These are phyloP conservation scores for Julus scanicus DNA, from an alignment of 2,888 invertebrate genomes.

Conservation along the genomic window DNA sequence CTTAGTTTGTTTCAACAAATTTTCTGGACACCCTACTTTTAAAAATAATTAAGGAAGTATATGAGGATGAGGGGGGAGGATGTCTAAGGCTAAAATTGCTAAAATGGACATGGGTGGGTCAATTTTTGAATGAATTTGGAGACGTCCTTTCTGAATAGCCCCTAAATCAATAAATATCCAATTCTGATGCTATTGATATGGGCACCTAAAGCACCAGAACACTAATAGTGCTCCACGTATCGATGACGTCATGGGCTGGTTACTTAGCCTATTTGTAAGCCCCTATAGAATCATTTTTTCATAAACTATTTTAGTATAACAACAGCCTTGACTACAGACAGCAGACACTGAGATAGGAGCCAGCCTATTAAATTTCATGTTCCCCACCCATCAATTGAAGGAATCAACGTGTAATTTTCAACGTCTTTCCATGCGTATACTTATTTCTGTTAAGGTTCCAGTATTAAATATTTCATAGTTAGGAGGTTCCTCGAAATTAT, in stretches of 20 bases:
- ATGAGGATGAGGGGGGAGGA: too few species aligned
- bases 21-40: too few species aligned
- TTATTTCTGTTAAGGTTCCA: conserved; percentile 17
- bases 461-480: conserved; percentile 26
- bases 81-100: background rate
- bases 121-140: too few species aligned
- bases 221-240: too few species aligned
- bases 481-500: conserved; percentile 39
- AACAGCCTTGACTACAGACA: background rate
- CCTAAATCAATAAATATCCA: too few species aligned
- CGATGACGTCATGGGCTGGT: too few species aligned
- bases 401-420: conserved; percentile 39
- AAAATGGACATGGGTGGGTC: background rate
- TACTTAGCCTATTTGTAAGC: background rate
- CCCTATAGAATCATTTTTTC: background rate
- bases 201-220: too few species aligned
- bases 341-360: conserved; percentile 23
- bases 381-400: conserved; percentile 39
- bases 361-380: conserved; percentile 34
- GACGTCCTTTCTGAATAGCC: too few species aligned
- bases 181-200: too few species aligned
- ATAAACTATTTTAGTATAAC: background rate
- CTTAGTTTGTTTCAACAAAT: too few species aligned
- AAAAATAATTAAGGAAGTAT: too few species aligned
- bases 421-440: background rate